phyloP scores from a whole-genome alignment of 2,113 vertebrate genomes.

The Picathartes gymnocephalus region DNA sequence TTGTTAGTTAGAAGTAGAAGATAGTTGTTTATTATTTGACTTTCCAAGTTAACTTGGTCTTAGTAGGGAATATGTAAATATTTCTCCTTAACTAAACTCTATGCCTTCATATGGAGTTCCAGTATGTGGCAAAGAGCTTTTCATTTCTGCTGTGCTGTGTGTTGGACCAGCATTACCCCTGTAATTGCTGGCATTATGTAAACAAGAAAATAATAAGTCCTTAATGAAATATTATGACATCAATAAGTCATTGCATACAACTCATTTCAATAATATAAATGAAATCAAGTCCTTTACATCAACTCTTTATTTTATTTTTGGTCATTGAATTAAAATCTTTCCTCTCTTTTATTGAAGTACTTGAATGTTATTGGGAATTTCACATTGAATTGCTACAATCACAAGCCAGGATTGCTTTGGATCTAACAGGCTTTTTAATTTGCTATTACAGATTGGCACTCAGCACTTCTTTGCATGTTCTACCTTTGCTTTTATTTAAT shows the following conservation, averaged over 20 bases:
- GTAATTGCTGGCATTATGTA: slow-evolving; percentile 17
- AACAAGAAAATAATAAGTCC: slow-evolving; percentile 28
- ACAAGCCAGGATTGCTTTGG: background rate
- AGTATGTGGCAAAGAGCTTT: background rate
- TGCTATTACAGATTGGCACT: background rate
- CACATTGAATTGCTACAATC: background rate
- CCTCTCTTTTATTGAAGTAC: background rate
- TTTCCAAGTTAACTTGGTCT: background rate
- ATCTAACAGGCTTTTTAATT: background rate
- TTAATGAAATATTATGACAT: slow-evolving; percentile 34
- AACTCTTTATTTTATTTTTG: background rate
- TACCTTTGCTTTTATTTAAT: background rate
- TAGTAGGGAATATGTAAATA: background rate
- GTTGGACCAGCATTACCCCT: background rate
- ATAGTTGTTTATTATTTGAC: background rate
- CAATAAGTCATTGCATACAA: background rate
- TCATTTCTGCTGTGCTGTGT: background rate
- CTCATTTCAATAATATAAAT: background rate
- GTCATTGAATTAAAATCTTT: background rate
- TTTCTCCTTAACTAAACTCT: background rate
- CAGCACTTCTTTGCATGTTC: background rate
- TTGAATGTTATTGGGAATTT: background rate
- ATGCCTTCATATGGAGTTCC: background rate
- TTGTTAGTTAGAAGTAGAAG: background rate
- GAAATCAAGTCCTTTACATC: background rate